Evolutionary conservation across 2,113 vertebrate genomes (phyloP), one percentile per base, ranked within the genome.

Genomic region (Cebus imitator): DNA sequence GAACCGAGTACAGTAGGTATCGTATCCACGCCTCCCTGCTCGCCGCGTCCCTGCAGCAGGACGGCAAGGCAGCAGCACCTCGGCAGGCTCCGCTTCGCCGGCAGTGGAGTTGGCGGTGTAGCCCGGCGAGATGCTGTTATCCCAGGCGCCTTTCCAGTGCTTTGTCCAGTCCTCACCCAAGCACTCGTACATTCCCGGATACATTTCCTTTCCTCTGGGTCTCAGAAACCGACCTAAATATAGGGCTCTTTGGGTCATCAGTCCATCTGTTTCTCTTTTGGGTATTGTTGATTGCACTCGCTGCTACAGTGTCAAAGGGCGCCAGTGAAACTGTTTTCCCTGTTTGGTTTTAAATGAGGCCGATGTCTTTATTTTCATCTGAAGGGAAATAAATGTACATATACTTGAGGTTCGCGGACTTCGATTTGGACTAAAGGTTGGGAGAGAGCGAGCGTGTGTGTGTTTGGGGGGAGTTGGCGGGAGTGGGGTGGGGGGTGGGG

Each of bases 361-460:
- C 81, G 97, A 90, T 95, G 97, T 96, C 97, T 98, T 97, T 96
- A 95, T 98, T 98, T 98, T 98, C 87, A 82, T 90, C 55, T 35
- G 97, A 97, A 96, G 55, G 91, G 55, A 37, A 91, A 76, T 89
- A 86, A 87, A 76, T 55, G 95, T 61, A 30, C 78, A 50, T 87
- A 93, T 96, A 90, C 91, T 96, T 95, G 93, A 96, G 97, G 98
- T 97, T 84, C 52, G 94, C 81, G 97, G 96, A 73, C 97, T 98
- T 57, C 91, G 82, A 88, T 98, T 95, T 79, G 86, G 10, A 78
- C 40, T 72, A 40, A 95, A 95, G 89, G 52, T 90, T 90, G 48
- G 80, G 87, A 0, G 88, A 14, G 89, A 40, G 86, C 16, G 78
- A 37, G 89, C 37, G 68, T 4, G 76, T 5, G 84, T 64, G 50